Evolutionary conservation across 2,113 vertebrate genomes (phyloP).

Genomic region (Gobiocypris rarus): DNA sequence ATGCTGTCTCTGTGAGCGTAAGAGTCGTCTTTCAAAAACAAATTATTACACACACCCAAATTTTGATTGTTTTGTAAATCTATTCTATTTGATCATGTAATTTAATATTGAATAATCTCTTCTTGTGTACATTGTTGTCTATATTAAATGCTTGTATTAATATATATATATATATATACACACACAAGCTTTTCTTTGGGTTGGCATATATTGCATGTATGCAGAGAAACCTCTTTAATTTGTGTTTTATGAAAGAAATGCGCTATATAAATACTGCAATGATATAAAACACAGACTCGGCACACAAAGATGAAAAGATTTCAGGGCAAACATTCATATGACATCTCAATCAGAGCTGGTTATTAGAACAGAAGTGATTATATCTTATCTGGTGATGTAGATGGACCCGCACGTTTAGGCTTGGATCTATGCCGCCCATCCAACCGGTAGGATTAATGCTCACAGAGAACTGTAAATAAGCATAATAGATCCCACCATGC

Average conservation of each 20-base stretch:
- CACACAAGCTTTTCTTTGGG: neutral
- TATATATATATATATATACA: neutral
- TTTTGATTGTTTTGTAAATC: neutral
- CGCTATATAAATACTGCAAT: neutral
- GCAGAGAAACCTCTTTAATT: neutral
- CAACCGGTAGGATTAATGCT: constrained; percentile 36
- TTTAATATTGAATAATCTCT: neutral
- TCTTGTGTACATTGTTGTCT: neutral
- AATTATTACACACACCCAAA: neutral
- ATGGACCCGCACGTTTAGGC: constrained; percentile 22
- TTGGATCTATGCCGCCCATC: constrained; percentile 23
- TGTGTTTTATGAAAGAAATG: neutral
- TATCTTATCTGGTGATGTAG: constrained; percentile 41
- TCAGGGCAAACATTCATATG: constrained; percentile 17
- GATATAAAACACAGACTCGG: neutral
- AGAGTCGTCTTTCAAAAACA: neutral
- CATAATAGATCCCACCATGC: constrained; percentile 45
- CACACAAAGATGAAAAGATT: constrained; percentile 34
- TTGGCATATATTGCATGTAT: neutral
- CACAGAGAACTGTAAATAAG: constrained; percentile 54
- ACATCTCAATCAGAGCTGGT: neutral
- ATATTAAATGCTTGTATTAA: neutral
- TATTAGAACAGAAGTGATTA: constrained; percentile 33
- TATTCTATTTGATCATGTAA: neutral
- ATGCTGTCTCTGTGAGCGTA: neutral